Percentiles rank a stretch among this genome's conserved stretches.
Evolutionary conservation across 2,797 vertebrate species (phyloP).

Genomic region (Trematomus bernacchii): DNA sequence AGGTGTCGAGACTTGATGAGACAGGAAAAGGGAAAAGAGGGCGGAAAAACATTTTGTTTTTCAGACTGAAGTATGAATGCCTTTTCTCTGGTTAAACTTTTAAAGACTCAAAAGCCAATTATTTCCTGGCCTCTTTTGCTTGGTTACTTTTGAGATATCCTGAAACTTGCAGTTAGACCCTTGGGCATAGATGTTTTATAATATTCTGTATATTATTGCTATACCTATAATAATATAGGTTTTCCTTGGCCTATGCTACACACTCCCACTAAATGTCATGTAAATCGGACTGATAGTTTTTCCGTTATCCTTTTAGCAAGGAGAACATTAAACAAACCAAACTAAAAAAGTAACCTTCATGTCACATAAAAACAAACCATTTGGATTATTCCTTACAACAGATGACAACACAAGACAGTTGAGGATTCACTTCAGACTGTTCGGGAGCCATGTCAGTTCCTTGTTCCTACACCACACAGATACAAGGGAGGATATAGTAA

Average conservation of each 20-base stretch:
- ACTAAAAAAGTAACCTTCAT: no score
- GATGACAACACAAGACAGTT: not conserved
- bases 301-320: no score
- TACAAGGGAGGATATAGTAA: conserved; percentile 41
- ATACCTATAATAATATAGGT: not conserved
- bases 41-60: no score
- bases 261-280: no score
- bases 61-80: no score
- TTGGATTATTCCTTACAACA: not conserved
- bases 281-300: no score
- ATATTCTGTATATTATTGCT: not conserved
- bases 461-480: conserved; percentile 19
- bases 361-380: not conserved
- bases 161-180: not conserved
- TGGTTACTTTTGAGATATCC: not conserved
- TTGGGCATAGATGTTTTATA: not conserved
- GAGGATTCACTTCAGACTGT: conserved; percentile 18
- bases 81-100: no score
- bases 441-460: conserved; percentile 1
- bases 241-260: no score
- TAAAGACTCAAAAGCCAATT: no score
- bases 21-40: not conserved
- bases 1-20: not conserved
- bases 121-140: no score
- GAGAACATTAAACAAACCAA: no score